Conservation (phyloP, 2,888 invertebrate species). For the Globia sparganii region DNA sequence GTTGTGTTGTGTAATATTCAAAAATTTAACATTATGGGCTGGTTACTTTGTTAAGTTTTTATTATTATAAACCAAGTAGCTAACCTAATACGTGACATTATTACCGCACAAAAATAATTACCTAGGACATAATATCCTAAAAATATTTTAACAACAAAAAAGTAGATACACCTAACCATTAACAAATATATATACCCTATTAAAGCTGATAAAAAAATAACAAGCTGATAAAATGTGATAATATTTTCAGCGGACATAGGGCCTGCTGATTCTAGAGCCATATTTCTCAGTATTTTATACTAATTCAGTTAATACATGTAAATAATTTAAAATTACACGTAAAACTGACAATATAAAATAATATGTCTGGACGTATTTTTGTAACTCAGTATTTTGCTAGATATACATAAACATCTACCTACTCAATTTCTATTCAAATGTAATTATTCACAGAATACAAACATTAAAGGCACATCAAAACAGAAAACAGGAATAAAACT, state of each 20-base stretch:
- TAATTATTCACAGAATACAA: conserved; percentile 19
- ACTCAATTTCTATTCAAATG: conserved; percentile 12
- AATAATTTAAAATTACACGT: too few species aligned
- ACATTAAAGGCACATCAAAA: conserved; percentile 35
- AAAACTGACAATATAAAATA: neutral
- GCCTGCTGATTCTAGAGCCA: too few species aligned
- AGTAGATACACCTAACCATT: neutral
- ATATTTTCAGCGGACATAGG: neutral
- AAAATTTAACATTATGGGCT: conserved; percentile 53
- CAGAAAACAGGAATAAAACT: conserved; percentile 70
- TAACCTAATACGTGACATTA: conserved; percentile 11
- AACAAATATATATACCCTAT: neutral
- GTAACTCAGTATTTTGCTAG: neutral
- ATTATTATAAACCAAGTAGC: conserved; percentile 31
- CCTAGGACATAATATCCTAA: neutral
- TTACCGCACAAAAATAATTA: conserved; percentile 2
- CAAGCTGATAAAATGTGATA: neutral
- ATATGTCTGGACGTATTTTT: neutral
- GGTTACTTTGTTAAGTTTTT: conserved; percentile 5
- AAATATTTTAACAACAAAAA: neutral
- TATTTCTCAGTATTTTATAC: neutral
- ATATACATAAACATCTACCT: neutral
- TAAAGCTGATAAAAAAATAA: neutral
- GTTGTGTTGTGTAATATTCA: conserved; percentile 39
- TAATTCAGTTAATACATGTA: neutral